Base-by-base conservation (phyloP, 2,888 invertebrate genomes). In the Phlogophora meticulosa region DNA sequence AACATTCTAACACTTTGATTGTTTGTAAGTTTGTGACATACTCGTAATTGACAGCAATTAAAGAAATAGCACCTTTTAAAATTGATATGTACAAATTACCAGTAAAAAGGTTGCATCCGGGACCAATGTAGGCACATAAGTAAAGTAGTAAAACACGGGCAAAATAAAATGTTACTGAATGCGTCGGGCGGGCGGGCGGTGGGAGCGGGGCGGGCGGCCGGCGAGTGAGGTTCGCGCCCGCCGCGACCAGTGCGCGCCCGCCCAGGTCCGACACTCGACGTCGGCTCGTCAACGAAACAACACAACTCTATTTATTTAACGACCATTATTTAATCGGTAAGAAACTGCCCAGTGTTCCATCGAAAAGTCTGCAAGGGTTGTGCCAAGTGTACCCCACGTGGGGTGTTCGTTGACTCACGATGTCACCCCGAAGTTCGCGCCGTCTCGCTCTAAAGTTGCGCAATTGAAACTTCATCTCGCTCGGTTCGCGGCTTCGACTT, bases 251-350 rank as follows among this genome's bases (percentile, higher is more conserved):
- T 95, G 94, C 95, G 92, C 95, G 95, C 93, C 95, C 91, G 91
- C 90, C 93, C 94, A 80, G 94, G 93, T 92, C 94, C 95, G 94
- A 95, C 95, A 95, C 95, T 95, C 95, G 93, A 95, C 95, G 95
- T 95, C 95, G 95, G 95, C 95, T 95, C 95, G 94, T 95, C 94
- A 90, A 92, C 93, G 91, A 93, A 89, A 91, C 91, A 89, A 94
- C 91, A 94, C 94, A 87, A 88, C 90, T 85, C 85, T 90, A 89
- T 90, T 90, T 90, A 90, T 88, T 84, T 90, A 89, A 91, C 94
- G 94, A 94, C 92, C 92, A 92, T 88, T 92, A 91, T 92, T 88
- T 89, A 87, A 93, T 90, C 94, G 95, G 95, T 95, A 95, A 95
- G 94, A 91, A 84, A 87, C 82, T 86, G 80, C 82, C 87, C 86